Percentiles rank a stretch among this genome's conserved stretches.
Conservation (phyloP, 2,888 invertebrate species). For the Kryphioiulus occultus region DNA sequence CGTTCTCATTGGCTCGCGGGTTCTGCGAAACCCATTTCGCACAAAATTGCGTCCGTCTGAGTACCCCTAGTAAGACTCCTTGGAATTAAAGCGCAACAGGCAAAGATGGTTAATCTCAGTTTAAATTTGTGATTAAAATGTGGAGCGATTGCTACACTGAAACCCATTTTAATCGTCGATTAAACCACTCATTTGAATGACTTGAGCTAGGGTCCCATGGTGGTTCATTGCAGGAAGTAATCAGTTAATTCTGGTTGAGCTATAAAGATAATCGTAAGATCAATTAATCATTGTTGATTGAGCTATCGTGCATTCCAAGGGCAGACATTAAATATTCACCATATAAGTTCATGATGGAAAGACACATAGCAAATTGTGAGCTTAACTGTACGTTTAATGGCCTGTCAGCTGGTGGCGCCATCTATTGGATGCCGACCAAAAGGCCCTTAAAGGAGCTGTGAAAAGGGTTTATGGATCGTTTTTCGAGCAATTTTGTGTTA, state of each 20-base stretch:
- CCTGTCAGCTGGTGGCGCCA: background rate
- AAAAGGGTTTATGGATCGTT: background rate
- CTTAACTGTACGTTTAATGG: slow-evolving; percentile 31
- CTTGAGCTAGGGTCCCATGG: background rate
- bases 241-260: background rate
- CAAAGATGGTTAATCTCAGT: background rate
- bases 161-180: background rate
- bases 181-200: background rate
- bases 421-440: background rate
- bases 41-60: too few relatives aligned
- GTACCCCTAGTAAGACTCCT: too few relatives aligned
- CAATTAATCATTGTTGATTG: slow-evolving; percentile 32
- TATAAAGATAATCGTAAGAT: background rate
- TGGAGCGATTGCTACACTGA: background rate
- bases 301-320: background rate
- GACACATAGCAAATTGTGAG: background rate
- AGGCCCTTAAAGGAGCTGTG: too few relatives aligned
- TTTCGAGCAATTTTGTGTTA: too few relatives aligned
- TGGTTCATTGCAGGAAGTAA: background rate
- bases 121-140: background rate
- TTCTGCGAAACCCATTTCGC: too few relatives aligned
- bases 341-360: background rate
- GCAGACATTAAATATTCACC: background rate
- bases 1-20: too few relatives aligned
- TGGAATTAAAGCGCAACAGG: background rate